A percentile compares a stretch with the other conserved stretches of the same genome.
phyloP scores from a whole-genome alignment of 2,797 vertebrate species.

The Diplodus puntazzo region DNA sequence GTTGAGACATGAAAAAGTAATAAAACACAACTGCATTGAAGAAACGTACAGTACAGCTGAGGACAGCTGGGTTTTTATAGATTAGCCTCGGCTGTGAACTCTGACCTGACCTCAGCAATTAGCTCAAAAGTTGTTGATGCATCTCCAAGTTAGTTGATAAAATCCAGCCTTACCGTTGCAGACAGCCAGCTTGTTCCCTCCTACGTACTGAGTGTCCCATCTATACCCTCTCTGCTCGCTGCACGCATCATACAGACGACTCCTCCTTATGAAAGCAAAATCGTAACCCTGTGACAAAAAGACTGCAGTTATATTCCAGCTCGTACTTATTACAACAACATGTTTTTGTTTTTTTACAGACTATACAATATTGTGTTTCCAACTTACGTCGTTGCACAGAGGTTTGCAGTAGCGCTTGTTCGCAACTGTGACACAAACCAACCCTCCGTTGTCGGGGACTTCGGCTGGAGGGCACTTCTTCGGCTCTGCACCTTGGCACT shows the following conservation, averaged over 20 bases:
- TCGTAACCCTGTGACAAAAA: constrained; percentile 80
- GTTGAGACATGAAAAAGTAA: constrained; percentile 10
- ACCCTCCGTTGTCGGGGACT: constrained; percentile 79
- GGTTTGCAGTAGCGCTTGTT: constrained; percentile 86
- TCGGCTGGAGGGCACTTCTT: constrained; percentile 58
- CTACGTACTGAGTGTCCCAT: constrained; percentile 81
- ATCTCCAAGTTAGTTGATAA: not conserved
- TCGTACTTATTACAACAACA: no score
- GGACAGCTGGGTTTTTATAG: not conserved
- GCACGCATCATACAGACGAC: constrained; percentile 82
- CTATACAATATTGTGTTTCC: no score
- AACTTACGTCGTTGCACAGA: constrained; percentile 85
- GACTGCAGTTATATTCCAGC: not conserved
- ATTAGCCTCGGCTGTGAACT: not conserved
- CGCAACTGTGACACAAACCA: constrained; percentile 76
- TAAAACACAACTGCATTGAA: not conserved
- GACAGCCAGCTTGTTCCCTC: constrained; percentile 79
- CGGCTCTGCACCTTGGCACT: constrained; percentile 50
- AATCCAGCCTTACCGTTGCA: constrained; percentile 79
- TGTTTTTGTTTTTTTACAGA: no score
- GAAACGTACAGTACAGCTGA: not conserved
- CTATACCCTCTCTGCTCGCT: constrained; percentile 45
- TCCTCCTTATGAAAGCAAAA: constrained; percentile 82
- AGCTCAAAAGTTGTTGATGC: not conserved
- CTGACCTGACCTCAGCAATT: not conserved